phyloP scores from a whole-genome alignment of 2,797 vertebrate species.

The Buceros bicornis region DNA sequence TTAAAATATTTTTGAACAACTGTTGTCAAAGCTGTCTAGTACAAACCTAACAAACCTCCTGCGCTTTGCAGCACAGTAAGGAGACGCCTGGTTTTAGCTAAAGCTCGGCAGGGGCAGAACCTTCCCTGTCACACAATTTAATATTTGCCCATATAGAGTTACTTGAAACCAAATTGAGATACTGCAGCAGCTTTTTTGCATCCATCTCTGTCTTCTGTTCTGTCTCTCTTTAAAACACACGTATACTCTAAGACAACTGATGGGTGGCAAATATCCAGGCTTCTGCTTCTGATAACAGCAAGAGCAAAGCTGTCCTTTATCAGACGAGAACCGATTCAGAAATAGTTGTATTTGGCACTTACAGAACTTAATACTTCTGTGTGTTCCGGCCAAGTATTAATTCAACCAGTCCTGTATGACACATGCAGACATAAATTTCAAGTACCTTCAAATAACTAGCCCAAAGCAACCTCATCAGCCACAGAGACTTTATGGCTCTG shows the following conservation, averaged over 20 bases:
- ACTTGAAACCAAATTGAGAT: slow-evolving; percentile 61
- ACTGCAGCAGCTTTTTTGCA: slow-evolving; percentile 21
- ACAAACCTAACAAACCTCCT: slow-evolving; percentile 54
- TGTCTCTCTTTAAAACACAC: background rate
- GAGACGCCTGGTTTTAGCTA: slow-evolving; percentile 38
- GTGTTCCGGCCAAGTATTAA: background rate
- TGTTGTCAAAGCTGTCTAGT: slow-evolving; percentile 57
- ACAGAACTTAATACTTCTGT: background rate
- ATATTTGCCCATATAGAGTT: slow-evolving; percentile 43
- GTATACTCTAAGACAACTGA: background rate
- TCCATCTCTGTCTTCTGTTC: accelerated
- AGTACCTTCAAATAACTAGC: background rate
- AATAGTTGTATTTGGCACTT: background rate
- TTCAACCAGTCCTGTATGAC: background rate
- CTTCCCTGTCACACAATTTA: background rate
- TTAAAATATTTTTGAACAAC: slow-evolving; percentile 64
- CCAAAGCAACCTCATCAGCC: background rate
- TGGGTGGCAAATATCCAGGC: slow-evolving; percentile 13
- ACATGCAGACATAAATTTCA: background rate
- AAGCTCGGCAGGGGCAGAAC: slow-evolving; percentile 55
- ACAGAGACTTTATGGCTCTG: background rate
- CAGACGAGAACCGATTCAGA: background rate
- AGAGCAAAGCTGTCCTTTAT: background rate
- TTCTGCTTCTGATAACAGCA: background rate
- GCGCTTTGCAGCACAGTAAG: slow-evolving; percentile 25